Evolutionary conservation across 2,797 vertebrate genomes (phyloP), one percentile per base, ranked within the genome.

Genomic region (Gobio occitaniae): DNA sequence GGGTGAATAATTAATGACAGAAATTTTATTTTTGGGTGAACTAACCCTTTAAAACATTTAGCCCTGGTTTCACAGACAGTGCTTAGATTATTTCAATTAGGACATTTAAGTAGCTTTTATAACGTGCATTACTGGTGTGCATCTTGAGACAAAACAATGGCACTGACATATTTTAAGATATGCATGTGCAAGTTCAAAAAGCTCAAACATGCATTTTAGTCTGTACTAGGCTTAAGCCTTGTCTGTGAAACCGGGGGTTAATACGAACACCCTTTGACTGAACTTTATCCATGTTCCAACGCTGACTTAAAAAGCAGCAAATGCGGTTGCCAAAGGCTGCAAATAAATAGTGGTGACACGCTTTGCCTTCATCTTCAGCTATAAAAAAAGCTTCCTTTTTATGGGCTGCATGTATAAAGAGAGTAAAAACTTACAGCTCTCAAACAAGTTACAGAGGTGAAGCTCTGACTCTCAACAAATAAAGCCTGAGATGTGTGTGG

Each of bases 381-480:
- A 25, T 56, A 70, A 81, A 80, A 54, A 3, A 0, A 81, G 4
- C 32, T 81, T 81, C 66, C 32, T 56, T 54, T 41, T 44, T 7
- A 52, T 70, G 29, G 4, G 21, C 79, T 17, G 32, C 17, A n/a
- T 41, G n/a, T 54, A 70, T 38, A 70, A 54, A 21, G 7, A 75
- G 13, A 17, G 1, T 19, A 47, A 65, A 29, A 47, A 47, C 38
- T 0, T 4, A 16, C 15, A 80, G 65, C 78, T 12, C 78, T 69
- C 36, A 59, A 25, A 78, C 36, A n/a, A 12, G 7, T 69, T 5
- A 56, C 48, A 70, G 48, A 56, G 11, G 29, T 4, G 4, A 66
- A 32, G 61, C 61, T 61, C 38, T 59, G 36, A 29, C 65, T n/a
- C 48, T 69, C 48, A 69, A 41, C 15, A 72, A 74, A 82, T n/a